A percentile compares a stretch with the other conserved stretches of the same genome.
These are phyloP conservation scores for Istiophorus platypterus DNA, from an alignment of 2,113 vertebrate genomes.

Conservation along the genomic window DNA sequence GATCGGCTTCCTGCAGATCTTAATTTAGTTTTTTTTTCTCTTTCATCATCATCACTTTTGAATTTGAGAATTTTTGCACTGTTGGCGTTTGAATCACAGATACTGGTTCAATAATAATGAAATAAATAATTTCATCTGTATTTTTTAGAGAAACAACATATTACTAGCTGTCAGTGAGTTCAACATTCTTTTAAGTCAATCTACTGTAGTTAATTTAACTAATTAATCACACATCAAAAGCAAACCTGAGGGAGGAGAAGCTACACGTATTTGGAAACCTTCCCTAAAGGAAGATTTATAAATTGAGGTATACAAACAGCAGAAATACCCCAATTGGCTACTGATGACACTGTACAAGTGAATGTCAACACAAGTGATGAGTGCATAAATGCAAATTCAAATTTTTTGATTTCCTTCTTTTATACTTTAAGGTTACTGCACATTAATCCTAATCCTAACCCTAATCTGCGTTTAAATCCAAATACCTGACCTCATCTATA, in stretches of 20 bases:
- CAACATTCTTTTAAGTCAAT: constrained; percentile 7
- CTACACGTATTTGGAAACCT: background rate
- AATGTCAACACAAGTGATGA: background rate
- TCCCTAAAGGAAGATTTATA: background rate
- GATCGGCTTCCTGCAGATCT: background rate
- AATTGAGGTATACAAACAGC: background rate
- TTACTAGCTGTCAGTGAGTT: background rate
- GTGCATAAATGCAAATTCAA: background rate
- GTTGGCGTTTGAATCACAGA: background rate
- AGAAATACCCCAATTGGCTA: background rate
- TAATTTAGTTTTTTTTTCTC: background rate
- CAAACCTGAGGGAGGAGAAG: background rate
- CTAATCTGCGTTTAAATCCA: background rate
- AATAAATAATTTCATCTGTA: constrained; percentile 7
- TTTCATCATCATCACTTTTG: background rate
- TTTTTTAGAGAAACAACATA: background rate
- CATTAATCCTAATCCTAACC: background rate
- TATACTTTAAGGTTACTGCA: background rate
- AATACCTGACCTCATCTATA: background rate
- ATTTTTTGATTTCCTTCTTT: background rate
- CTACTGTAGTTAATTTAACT: constrained; percentile 20
- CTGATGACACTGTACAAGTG: background rate
- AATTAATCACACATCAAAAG: constrained; percentile 30
- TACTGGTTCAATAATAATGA: background rate
- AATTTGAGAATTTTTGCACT: background rate